Conservation (phyloP, 2,113 vertebrate genomes). For the Podilymbus podiceps region DNA sequence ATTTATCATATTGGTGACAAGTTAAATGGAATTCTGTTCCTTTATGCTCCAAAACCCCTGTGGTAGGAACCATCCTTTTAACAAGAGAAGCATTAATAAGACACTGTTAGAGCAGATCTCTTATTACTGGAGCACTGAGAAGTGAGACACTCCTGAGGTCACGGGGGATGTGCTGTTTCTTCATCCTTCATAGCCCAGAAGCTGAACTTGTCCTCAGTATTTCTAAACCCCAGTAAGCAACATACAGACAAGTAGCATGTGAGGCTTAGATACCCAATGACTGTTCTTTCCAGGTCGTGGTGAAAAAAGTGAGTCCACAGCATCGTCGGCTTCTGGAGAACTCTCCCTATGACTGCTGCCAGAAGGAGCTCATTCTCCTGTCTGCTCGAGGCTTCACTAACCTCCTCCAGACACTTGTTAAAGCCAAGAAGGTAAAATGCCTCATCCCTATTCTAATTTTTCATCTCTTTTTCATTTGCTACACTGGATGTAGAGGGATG, state of each 20-base stretch:
- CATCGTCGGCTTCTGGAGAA: slow-evolving; percentile 63
- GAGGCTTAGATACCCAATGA: background rate
- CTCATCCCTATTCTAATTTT: background rate
- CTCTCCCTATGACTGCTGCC: slow-evolving; percentile 41
- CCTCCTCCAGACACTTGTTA: slow-evolving; percentile 71
- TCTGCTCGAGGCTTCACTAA: slow-evolving; percentile 74
- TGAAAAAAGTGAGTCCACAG: slow-evolving; percentile 70
- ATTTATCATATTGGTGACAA: background rate
- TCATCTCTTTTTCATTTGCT: background rate
- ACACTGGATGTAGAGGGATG: background rate
- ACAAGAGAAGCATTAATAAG: background rate
- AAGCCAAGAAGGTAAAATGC: slow-evolving; percentile 72
- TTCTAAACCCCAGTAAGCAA: background rate
- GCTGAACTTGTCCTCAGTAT: background rate
- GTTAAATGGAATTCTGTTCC: background rate
- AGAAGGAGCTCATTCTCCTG: slow-evolving; percentile 61
- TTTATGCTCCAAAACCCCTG: background rate
- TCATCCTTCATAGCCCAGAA: background rate
- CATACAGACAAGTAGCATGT: background rate
- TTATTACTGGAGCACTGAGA: background rate
- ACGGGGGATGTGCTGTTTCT: background rate
- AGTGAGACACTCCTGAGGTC: background rate
- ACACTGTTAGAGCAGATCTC: background rate
- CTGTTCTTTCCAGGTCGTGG: slow-evolving; percentile 55
- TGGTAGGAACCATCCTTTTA: background rate